Conservation (phyloP, 1,140 invertebrate species). For the Temnothorax longispinosus region DNA sequence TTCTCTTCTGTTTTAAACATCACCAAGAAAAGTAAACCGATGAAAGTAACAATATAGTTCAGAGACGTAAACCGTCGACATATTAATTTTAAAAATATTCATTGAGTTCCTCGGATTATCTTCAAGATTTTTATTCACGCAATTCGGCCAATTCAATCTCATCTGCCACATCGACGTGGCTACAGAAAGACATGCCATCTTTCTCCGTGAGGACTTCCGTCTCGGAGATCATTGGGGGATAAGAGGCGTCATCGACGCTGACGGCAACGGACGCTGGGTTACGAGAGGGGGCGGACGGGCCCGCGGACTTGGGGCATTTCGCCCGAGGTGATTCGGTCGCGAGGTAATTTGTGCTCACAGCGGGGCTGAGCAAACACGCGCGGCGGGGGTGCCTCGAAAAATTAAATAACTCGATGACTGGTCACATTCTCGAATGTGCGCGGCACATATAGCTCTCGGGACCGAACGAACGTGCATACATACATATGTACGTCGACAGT, state of each 20-base stretch:
- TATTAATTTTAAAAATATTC: not conserved
- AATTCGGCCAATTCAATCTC: not conserved
- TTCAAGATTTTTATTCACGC: conserved; percentile 15
- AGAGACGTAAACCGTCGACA: not conserved
- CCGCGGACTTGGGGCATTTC: conserved; percentile 66
- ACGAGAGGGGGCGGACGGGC: conserved; percentile 66
- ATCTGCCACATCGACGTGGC: conserved; percentile 45
- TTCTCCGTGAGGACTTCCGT: conserved; percentile 52
- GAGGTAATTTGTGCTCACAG: conserved; percentile 89
- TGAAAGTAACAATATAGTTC: not conserved
- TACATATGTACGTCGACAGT: conserved; percentile 43
- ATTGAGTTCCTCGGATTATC: not conserved
- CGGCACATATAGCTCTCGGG: conserved; percentile 55
- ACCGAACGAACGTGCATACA: conserved; percentile 26
- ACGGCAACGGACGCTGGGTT: conserved; percentile 63
- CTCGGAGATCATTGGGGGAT: conserved; percentile 53
- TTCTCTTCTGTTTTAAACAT: not conserved
- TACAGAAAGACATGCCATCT: conserved; percentile 27
- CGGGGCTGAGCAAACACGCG: conserved; percentile 88
- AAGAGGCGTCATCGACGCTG: conserved; percentile 68
- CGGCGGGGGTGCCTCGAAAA: conserved; percentile 85
- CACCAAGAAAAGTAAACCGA: not conserved
- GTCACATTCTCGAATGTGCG: conserved; percentile 86
- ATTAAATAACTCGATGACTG: conserved; percentile 88
- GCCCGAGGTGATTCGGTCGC: conserved; percentile 83